Evolutionary conservation across 1,140 invertebrate species (phyloP).

Genomic region (Mesaphorura yosii): DNA sequence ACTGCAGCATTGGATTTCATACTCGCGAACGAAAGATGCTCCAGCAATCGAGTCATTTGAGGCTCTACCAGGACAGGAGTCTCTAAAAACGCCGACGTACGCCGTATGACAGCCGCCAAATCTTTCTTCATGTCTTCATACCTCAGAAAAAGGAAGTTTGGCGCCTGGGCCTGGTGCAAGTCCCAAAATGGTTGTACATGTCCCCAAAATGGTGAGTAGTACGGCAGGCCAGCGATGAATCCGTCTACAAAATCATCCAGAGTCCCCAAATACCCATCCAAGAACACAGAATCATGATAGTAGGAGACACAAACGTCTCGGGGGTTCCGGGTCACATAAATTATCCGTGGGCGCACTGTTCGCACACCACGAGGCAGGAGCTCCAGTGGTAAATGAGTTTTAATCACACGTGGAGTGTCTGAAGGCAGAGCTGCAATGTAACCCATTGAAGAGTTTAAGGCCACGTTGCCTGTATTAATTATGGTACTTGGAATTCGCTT

Average conservation of each 20-base stretch:
- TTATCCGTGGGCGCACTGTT: conserved; percentile 44
- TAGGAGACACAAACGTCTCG: conserved; percentile 88
- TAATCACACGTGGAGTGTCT: conserved; percentile 48
- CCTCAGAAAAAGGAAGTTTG: conserved; percentile 27
- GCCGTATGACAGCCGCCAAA: conserved; percentile 48
- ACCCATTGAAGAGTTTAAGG: conserved; percentile 31
- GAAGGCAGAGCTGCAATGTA: conserved; percentile 12
- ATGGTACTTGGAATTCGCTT: conserved; percentile 5
- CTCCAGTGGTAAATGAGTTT: conserved; percentile 65
- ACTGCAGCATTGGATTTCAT: conserved; percentile 67
- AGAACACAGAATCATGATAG: conserved; percentile 67
- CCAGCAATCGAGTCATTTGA: conserved; percentile 52
- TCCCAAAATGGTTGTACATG: conserved; percentile 24
- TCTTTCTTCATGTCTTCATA: conserved; percentile 36
- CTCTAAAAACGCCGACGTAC: conserved; percentile 59
- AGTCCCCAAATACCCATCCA: conserved; percentile 50
- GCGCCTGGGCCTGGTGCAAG: conserved; percentile 31
- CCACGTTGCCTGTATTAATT: too few relatives aligned
- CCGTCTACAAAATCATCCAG: conserved; percentile 41
- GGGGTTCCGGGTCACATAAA: conserved; percentile 82
- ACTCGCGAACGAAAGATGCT: conserved; percentile 63
- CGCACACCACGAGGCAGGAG: conserved; percentile 52
- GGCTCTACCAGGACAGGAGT: conserved; percentile 51
- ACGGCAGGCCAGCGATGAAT: conserved; percentile 18
- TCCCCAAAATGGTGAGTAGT: conserved; percentile 24